Evolutionary conservation across 1,140 invertebrate species (phyloP), one percentile per base, ranked within the genome.

Genomic region (Halotydeus destructor): DNA sequence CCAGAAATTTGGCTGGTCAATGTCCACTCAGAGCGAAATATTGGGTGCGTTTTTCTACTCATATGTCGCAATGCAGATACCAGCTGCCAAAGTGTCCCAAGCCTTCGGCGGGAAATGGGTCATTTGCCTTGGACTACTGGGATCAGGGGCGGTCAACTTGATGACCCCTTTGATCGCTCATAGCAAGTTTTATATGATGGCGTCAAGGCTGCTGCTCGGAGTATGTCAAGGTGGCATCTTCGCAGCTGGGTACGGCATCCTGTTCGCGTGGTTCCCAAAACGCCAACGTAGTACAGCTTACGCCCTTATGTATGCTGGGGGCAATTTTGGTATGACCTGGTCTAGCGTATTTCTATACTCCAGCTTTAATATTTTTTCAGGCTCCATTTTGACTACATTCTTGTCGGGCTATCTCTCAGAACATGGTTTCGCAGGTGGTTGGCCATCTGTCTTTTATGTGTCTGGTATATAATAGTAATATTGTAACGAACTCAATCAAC

Each of bases 31-130:
- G 32, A 43, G 44, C n/a, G 22, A 81, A 44, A 77, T 86, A 48
- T 62, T 85, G 33, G 75, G 75, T 21, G 70, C 77, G 12, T 86
- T 85, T 55, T 85, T 85, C 56, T 80, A 75, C 71, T 80, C 82
- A 3, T 85, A 85, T 53, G 66, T 83, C 36, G 59, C 79, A 1
- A 77, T 77, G 0, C 75, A 88, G 60, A 62, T 88, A 34, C 80
- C 83, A 0, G 78, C 78, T 27, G 81, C 75, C 1, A 65, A 75
- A 41, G 58, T 84, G 38, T 72, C 78, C 0, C 79, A 84, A 60
- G 56, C 71, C 24, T 69, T 75, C 50, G 80, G 78, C 5, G 78
- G 76, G 1, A 84, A 82, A 62, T 35, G 23, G 23, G 21, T 47
- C 26, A 78, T 84, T 68, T 73, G 14, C 12, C 28, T 23, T 12